Evolutionary conservation across 2,797 vertebrate genomes (phyloP).

Genomic region (Agapornis canus): DNA sequence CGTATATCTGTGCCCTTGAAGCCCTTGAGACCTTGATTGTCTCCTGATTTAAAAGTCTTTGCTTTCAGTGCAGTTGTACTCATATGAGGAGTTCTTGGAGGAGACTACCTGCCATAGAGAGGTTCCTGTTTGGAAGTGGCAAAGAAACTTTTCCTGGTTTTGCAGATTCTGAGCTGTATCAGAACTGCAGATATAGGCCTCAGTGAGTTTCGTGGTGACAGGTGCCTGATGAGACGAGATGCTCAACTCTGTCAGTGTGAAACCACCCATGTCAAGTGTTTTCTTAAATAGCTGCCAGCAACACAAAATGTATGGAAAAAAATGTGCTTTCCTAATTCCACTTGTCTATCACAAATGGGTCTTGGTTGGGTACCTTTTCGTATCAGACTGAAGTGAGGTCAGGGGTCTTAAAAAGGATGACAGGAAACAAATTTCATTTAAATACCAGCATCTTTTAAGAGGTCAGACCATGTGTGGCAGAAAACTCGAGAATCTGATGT

Average conservation of each 20-base stretch:
- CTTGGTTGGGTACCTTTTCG: not conserved
- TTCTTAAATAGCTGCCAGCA: not conserved
- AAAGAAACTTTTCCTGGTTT: not conserved
- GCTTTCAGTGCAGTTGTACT: not conserved
- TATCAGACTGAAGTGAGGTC: not conserved
- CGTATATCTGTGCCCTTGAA: not conserved
- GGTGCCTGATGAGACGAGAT: not conserved
- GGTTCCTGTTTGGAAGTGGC: not conserved
- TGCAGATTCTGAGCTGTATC: not conserved
- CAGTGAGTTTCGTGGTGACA: not conserved
- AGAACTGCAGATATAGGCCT: not conserved
- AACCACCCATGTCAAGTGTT: not conserved
- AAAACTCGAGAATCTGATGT: not conserved
- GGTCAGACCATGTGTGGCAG: not conserved
- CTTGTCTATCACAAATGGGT: not conserved
- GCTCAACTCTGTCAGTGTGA: not conserved
- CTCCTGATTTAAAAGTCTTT: not conserved
- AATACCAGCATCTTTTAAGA: not conserved
- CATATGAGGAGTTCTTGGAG: not conserved
- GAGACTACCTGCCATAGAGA: not conserved
- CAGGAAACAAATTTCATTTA: not conserved
- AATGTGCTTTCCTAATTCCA: not conserved
- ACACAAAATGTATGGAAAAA: not conserved
- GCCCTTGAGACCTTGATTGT: not conserved
- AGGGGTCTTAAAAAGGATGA: not conserved